Conservation (phyloP, 30 jellyfish, hydroid and myxozoan species). For the Chrysaora quinquecirrha region DNA sequence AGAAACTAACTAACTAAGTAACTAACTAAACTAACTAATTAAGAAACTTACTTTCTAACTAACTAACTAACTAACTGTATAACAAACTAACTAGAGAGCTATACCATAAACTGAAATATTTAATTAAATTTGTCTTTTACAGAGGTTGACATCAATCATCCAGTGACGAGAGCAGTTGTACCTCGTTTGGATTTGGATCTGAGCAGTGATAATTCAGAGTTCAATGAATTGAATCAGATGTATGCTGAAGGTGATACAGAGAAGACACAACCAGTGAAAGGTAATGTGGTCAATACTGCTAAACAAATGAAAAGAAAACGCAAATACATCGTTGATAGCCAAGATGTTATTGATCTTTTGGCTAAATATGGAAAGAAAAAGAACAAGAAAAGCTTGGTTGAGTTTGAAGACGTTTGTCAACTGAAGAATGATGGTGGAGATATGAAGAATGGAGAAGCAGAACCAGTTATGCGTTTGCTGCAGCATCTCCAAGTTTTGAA, state of each 20-base stretch:
- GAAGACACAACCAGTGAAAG: not conserved
- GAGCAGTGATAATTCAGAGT: slow-evolving; percentile 23
- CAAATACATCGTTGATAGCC: slow-evolving; percentile 1
- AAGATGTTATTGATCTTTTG: not conserved
- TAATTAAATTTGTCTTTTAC: too few species aligned
- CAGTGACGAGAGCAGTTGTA: not conserved
- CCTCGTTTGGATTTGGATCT: slow-evolving; percentile 41
- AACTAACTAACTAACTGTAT: too few species aligned
- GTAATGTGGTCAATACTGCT: not conserved
- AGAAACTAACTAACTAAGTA: too few species aligned
- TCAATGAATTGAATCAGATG: slow-evolving; percentile 1
- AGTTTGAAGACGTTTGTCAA: not conserved
- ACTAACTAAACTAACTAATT: too few species aligned
- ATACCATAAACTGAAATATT: too few species aligned
- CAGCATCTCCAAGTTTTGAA: not conserved
- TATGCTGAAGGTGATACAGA: not conserved
- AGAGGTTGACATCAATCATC: too few species aligned
- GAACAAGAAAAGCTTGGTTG: not conserved
- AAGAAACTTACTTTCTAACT: too few species aligned
- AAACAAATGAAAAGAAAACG: not conserved
- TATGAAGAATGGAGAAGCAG: not conserved
- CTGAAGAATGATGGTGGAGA: not conserved
- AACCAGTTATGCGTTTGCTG: not conserved
- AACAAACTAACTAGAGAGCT: too few species aligned
- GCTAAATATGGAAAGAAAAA: not conserved